Evolutionary conservation across 1,140 invertebrate genomes (phyloP).

Genomic region (Caenorhabditis inopinata): DNA sequence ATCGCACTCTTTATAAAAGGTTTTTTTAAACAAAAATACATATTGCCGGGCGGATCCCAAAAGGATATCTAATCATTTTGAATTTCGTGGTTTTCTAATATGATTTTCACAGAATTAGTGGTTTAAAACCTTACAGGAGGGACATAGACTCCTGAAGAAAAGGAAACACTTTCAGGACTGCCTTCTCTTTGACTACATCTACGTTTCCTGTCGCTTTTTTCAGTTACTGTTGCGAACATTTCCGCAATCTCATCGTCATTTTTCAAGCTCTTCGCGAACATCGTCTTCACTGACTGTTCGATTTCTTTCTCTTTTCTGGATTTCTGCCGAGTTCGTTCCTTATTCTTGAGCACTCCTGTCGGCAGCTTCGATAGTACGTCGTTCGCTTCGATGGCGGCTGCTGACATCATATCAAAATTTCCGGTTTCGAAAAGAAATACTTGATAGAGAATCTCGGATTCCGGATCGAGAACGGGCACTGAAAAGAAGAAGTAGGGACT

Average conservation of each 20-base stretch:
- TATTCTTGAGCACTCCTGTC: neutral
- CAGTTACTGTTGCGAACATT: neutral
- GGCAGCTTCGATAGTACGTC: neutral
- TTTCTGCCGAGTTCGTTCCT: neutral
- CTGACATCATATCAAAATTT: neutral
- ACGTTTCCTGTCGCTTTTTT: neutral
- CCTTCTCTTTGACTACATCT: neutral
- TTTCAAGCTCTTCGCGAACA: neutral
- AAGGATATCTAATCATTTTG: no score
- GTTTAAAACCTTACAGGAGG: neutral
- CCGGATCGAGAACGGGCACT: slow-evolving; percentile 13
- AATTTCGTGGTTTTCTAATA: no score
- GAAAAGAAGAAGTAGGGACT: neutral
- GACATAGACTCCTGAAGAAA: neutral
- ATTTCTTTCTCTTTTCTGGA: neutral
- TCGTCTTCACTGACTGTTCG: neutral
- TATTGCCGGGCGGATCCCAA: no score
- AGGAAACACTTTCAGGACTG: neutral
- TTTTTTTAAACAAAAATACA: no score
- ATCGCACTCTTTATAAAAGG: no score
- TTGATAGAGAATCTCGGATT: slow-evolving; percentile 1
- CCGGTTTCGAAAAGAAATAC: neutral
- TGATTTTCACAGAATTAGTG: no score
- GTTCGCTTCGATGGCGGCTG: neutral
- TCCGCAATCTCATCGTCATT: neutral